These are phyloP conservation scores for Nerophis ophidion DNA, from an alignment of 2,113 vertebrate species.

Conservation along the genomic window DNA sequence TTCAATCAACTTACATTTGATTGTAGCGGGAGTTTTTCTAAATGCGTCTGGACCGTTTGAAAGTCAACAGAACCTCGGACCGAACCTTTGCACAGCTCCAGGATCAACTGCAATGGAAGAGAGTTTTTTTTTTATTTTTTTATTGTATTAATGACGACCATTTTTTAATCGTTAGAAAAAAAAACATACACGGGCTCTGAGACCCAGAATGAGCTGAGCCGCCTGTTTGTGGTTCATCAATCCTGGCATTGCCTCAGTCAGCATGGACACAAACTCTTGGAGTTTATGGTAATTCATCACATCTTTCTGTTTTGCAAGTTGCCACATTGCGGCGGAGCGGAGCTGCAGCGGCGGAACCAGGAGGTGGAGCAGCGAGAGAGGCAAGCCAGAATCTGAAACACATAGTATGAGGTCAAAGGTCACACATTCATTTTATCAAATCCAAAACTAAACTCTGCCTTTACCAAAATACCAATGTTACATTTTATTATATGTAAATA, in stretches of 20 bases:
- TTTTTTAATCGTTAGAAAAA: neutral
- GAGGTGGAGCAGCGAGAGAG: slow-evolving; percentile 48
- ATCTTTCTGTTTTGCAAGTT: slow-evolving; percentile 56
- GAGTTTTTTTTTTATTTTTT: too few relatives aligned
- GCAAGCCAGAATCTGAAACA: slow-evolving; percentile 32
- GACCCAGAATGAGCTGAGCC: slow-evolving; percentile 74
- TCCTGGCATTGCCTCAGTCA: slow-evolving; percentile 67
- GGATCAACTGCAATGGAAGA: slow-evolving; percentile 47
- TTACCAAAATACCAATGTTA: neutral
- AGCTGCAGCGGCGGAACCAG: slow-evolving; percentile 66
- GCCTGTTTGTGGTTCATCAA: slow-evolving; percentile 73
- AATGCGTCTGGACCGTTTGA: slow-evolving; percentile 45
- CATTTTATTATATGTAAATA: neutral
- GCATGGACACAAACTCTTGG: slow-evolving; percentile 67
- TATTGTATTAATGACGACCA: too few relatives aligned
- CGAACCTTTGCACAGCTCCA: slow-evolving; percentile 63
- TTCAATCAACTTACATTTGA: slow-evolving; percentile 38
- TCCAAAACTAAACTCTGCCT: neutral
- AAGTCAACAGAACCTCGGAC: slow-evolving; percentile 37
- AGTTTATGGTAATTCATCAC: slow-evolving; percentile 68
- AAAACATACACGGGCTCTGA: slow-evolving; percentile 72
- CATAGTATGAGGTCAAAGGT: too few relatives aligned
- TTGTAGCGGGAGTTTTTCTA: slow-evolving; percentile 50
- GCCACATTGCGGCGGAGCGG: slow-evolving; percentile 73
- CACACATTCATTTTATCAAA: neutral